phyloP scores from a whole-genome alignment of 92 coral and sea anemone species.

The Zoanthus gigantus region DNA sequence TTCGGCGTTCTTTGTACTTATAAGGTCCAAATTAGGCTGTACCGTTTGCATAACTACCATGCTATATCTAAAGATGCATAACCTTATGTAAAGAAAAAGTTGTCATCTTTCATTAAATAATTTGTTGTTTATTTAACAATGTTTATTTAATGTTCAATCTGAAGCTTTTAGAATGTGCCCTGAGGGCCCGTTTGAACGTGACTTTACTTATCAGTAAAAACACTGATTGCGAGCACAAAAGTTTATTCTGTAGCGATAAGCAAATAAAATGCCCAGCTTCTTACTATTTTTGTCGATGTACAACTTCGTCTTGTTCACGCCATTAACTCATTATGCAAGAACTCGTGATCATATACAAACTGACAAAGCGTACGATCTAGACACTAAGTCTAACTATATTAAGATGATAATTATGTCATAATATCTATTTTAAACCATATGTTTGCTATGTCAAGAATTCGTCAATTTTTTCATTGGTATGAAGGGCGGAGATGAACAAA shows the following conservation, averaged over 20 bases:
- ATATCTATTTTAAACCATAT: constrained; percentile 10
- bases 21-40: neutral
- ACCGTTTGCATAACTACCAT: neutral
- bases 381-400: neutral
- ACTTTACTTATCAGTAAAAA: constrained; percentile 2
- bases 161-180: neutral
- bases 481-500: neutral
- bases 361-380: neutral
- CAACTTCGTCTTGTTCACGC: neutral
- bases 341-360: neutral
- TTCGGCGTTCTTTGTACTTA: neutral
- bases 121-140: neutral
- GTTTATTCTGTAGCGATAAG: constrained; percentile 17
- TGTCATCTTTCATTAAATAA: neutral
- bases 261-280: neutral
- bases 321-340: neutral
- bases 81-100: neutral
- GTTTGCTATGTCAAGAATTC: neutral
- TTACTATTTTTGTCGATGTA: neutral
- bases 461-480: constrained; percentile 10
- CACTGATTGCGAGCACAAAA: neutral
- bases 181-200: constrained; percentile 9
- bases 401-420: neutral
- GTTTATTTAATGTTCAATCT: neutral
- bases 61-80: neutral